These are phyloP conservation scores for Crenichthys baileyi DNA, from an alignment of 2,797 vertebrate species.

Conservation along the genomic window DNA sequence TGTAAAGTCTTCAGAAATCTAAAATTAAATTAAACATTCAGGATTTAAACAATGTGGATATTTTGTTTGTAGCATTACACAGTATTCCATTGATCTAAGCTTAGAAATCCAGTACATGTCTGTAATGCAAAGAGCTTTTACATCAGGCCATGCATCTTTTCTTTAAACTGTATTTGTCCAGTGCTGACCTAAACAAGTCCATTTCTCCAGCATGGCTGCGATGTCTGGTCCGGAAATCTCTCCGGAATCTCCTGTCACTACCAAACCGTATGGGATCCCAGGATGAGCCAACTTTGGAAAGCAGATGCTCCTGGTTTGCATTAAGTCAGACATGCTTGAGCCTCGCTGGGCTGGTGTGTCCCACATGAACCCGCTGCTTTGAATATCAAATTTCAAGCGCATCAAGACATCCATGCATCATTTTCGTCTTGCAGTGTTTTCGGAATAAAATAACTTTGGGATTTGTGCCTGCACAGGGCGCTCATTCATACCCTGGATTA, in stretches of 20 bases:
- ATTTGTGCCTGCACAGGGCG: neutral
- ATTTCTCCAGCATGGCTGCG: conserved; percentile 42
- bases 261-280: conserved; percentile 45
- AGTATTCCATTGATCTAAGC: neutral
- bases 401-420: conserved; percentile 39
- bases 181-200: conserved; percentile 17
- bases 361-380: conserved; percentile 59
- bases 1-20: too few relatives aligned
- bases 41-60: neutral
- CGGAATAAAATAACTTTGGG: conserved; percentile 13
- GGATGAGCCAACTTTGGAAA: conserved; percentile 40
- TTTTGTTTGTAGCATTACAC: neutral
- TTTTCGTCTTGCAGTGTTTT: conserved; percentile 23
- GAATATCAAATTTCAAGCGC: conserved; percentile 56
- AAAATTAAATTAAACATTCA: neutral
- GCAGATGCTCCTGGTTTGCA: conserved; percentile 64
- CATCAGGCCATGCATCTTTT: conserved; percentile 9
- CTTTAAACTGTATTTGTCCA: conserved; percentile 8
- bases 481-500: neutral
- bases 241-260: conserved; percentile 55
- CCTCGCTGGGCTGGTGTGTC: conserved; percentile 51
- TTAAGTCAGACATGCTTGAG: conserved; percentile 60
- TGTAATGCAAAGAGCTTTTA: neutral
- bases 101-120: neutral
- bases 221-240: conserved; percentile 46